phyloP scores from a whole-genome alignment of 1,140 invertebrate species.

The Habropoda laboriosa region DNA sequence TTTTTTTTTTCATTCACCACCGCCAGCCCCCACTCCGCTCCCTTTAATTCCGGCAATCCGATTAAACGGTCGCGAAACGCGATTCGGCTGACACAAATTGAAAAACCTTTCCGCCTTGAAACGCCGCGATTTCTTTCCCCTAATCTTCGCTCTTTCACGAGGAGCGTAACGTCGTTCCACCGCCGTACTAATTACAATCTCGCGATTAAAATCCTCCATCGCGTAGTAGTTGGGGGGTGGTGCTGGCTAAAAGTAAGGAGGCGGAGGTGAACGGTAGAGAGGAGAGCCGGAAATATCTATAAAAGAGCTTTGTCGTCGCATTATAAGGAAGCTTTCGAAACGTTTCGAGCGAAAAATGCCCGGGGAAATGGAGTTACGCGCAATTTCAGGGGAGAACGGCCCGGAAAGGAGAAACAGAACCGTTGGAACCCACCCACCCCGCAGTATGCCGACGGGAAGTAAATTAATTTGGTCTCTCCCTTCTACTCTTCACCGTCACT shows the following conservation, averaged over 20 bases:
- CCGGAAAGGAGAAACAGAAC: not conserved
- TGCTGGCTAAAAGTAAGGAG: not conserved
- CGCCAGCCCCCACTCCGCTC: no score
- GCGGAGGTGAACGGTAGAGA: no score
- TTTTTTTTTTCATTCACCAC: no score
- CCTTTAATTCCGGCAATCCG: not conserved
- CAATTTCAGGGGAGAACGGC: conserved; percentile 22
- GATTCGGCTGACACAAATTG: conserved; percentile 25
- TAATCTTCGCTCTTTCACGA: conserved; percentile 18
- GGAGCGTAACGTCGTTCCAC: conserved; percentile 3
- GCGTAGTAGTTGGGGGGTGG: no score
- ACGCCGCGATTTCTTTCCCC: not conserved
- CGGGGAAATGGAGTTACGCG: conserved; percentile 37
- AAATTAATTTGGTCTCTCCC: conserved; percentile 53
- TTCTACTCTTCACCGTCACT: no score
- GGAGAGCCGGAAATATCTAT: conserved; percentile 1
- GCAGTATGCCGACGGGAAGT: conserved; percentile 32
- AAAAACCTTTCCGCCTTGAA: conserved; percentile 19
- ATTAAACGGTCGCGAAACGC: conserved; percentile 23
- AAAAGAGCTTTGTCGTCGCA: conserved; percentile 3
- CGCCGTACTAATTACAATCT: conserved; percentile 44
- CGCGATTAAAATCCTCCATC: conserved; percentile 10
- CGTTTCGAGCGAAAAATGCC: conserved; percentile 15
- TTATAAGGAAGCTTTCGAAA: conserved; percentile 16
- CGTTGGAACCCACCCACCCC: no score